Base-by-base conservation (phyloP, 2,888 invertebrate genomes). In the Campopleginae sp. region DNA sequence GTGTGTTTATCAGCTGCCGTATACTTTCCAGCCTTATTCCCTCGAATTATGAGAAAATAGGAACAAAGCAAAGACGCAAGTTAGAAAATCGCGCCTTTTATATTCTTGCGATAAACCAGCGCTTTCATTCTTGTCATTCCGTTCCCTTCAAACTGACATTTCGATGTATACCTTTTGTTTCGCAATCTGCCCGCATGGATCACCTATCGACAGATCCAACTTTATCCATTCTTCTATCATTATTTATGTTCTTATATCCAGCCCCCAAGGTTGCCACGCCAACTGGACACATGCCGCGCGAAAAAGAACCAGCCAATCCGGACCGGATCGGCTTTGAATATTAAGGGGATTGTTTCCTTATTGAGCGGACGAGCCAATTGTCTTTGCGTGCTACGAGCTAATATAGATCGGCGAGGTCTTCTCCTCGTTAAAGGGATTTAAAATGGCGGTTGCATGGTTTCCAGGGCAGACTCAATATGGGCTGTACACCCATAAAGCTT, bases 21-120 rank as follows among this genome's bases (percentile, higher is more conserved):
- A n/a, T n/a, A 58, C 46, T 14, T 78, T 68, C 27, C 78, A 78
- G 74, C 61, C 46, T 74, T 83, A 75, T 74, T 74, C 33, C 44
- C 8, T 54, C 19, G 31, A 33, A 33, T 74, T 51, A n/a, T 12
- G 33, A n/a, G 44, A 14, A 70, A 44, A 61, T 5, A 23, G 4
- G 23, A 14, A 27, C 12, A 12, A 58, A 58, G 14, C 4, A 58
- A 27, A 14, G 38, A 38, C 5, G 27, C 71, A n/a, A n/a, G 51
- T 71, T 70, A 38, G 3, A 27, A 31, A 48, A 63, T 63, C 38
- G 61, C 46, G 19, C 12, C 31, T 17, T 6, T n/a, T n/a, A 19
- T 38, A 71, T 71, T 79, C 27, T 63, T 23, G 63, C 23, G 42
- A 27, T 14, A 27, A 58, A 58, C 5, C 14, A n/a, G 14, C 27